Evolutionary conservation across 1,140 invertebrate species (phyloP).

Genomic region (Saxidomus purpurata): DNA sequence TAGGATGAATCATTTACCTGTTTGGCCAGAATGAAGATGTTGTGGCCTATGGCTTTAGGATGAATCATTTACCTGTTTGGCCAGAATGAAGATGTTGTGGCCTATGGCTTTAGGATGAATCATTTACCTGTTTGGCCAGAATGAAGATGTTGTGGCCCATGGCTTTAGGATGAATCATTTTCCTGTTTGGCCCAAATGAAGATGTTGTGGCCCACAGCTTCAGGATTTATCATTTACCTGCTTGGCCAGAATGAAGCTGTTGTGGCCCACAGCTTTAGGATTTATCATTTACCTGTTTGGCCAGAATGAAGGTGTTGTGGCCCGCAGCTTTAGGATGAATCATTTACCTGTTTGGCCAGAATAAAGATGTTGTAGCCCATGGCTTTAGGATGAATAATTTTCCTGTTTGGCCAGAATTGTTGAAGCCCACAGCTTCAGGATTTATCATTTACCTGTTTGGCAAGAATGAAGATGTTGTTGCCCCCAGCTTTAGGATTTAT

Average conservation of each 20-base stretch:
- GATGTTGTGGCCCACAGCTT: constrained; percentile 99
- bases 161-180: too few species aligned
- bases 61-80: constrained; percentile 91
- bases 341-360: constrained; percentile 93
- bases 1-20: too few species aligned
- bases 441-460: constrained; percentile 92
- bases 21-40: background rate
- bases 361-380: constrained; percentile 99
- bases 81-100: constrained; percentile 99
- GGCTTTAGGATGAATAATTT: constrained; percentile 88
- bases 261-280: too few species aligned
- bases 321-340: constrained; percentile 93
- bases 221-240: constrained; percentile 88
- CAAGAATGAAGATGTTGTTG: constrained; percentile 99
- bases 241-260: constrained; percentile 99
- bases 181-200: constrained; percentile 97
- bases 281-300: constrained; percentile 93
- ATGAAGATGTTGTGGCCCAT: constrained; percentile 99
- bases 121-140: too few species aligned
- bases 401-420: constrained; percentile 97
- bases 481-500: constrained; percentile 95
- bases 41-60: constrained; percentile 87
- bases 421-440: constrained; percentile 98
- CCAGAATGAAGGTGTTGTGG: constrained; percentile 99
- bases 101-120: too few species aligned